Conservation (phyloP, 1,140 invertebrate species). For the Andricus grossulariae region DNA sequence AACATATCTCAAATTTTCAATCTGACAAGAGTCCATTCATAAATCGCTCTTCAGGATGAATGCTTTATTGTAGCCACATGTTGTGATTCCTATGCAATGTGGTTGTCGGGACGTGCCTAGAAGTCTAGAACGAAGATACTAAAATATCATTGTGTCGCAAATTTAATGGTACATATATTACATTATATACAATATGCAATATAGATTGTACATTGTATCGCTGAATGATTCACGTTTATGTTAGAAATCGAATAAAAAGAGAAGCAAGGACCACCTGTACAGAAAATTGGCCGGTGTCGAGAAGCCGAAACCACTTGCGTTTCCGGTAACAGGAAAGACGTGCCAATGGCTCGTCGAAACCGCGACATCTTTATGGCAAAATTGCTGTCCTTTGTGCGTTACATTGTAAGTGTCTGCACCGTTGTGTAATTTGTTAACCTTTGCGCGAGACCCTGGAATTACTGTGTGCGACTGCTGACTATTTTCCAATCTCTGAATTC, state of each 20-base stretch:
- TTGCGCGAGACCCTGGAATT: slow-evolving; percentile 1
- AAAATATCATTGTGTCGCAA: slow-evolving; percentile 14
- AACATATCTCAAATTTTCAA: background rate
- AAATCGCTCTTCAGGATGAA: no score
- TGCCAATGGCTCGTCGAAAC: slow-evolving; percentile 21
- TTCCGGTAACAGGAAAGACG: slow-evolving; percentile 27
- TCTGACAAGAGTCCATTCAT: background rate
- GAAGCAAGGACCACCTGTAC: background rate
- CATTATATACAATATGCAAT: background rate
- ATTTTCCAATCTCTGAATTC: slow-evolving; percentile 6
- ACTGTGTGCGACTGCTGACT: background rate
- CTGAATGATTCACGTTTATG: slow-evolving; percentile 4
- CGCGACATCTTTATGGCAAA: slow-evolving; percentile 30
- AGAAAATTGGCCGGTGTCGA: background rate
- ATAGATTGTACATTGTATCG: background rate
- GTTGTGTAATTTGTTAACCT: slow-evolving; percentile 26
- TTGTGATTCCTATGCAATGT: slow-evolving; percentile 20
- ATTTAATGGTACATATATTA: slow-evolving; percentile 7
- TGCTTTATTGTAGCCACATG: background rate
- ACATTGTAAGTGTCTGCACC: slow-evolving; percentile 11
- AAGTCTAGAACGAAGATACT: slow-evolving; percentile 5
- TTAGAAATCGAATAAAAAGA: background rate
- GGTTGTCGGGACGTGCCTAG: slow-evolving; percentile 8
- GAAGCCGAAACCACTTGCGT: background rate
- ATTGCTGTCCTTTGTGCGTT: slow-evolving; percentile 20